phyloP scores from a whole-genome alignment of 2,888 invertebrate species.

The Zaprionus bogoriensis region DNA sequence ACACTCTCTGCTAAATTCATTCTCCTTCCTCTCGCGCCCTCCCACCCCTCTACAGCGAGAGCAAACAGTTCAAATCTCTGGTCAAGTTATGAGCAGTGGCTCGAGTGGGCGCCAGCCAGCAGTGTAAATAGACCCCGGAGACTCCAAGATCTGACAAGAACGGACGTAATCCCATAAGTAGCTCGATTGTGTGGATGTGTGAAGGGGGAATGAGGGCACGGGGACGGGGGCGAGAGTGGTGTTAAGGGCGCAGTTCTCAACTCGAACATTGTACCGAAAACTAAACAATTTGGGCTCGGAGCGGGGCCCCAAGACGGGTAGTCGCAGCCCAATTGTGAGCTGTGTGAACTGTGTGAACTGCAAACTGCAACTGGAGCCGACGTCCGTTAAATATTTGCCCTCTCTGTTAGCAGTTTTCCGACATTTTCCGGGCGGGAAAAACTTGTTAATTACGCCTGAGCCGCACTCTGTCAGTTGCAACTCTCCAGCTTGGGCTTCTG shows the following conservation, averaged over 20 bases:
- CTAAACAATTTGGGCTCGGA: background rate
- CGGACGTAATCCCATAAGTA: constrained; percentile 61
- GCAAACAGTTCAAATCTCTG: constrained; percentile 57
- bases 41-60: constrained; percentile 38
- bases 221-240: too few relatives aligned
- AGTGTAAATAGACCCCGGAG: constrained; percentile 5
- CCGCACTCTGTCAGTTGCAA: constrained; percentile 56
- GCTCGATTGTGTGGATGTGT: constrained; percentile 56
- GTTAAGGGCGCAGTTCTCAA: constrained; percentile 20
- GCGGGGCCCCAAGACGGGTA: constrained; percentile 1
- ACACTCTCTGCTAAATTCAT: background rate
- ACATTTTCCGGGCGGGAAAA: constrained; percentile 53
- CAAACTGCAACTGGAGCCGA: constrained; percentile 64
- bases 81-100: constrained; percentile 50
- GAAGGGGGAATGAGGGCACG: background rate
- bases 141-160: constrained; percentile 1
- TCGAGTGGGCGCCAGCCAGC: constrained; percentile 23
- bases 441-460: constrained; percentile 71
- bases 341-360: constrained; percentile 40
- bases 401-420: constrained; percentile 45
- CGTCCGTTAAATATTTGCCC: constrained; percentile 54
- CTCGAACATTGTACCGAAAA: constrained; percentile 34
- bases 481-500: constrained; percentile 21
- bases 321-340: constrained; percentile 32
- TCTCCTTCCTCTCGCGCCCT: too few relatives aligned